Base-by-base conservation (phyloP, 2,888 invertebrate genomes). In the Cancer borealis region DNA sequence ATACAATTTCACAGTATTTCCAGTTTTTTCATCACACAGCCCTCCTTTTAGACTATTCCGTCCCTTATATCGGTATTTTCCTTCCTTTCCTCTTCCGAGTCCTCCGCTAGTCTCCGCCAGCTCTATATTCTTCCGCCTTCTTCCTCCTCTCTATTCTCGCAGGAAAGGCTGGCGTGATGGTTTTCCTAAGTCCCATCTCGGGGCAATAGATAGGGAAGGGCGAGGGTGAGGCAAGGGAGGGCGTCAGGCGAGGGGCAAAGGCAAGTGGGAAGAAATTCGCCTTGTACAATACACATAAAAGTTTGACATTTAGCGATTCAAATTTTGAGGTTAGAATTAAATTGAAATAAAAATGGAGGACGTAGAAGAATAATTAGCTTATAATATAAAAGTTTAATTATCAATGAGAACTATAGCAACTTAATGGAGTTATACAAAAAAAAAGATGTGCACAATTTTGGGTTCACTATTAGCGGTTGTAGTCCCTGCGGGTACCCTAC, bases 151-250 rank as follows among this genome's bases (percentile, higher is more conserved):
- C 89, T 26, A 47, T 49, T 90, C 30, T 49, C 49, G 26, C 89
- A 88, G 47, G 46, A 49, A 47, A 88, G 47, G 47, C 17, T 88
- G 47, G 47, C 88, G 88, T 46, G 47, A 49, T 46, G 88, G 88
- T 88, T 88, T 49, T 88, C 47, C 21, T 21, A 88, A 88, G 88
- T 88, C 46, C 47, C 88, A 49, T 88, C 30, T 26, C 79, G 79
- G 12, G 30, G 79, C 79, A 79, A 79, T 79, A 30, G 30, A 30
- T 79, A 79, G 79, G 79, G 30, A 30, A 26, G 30, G 79, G 79
- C 30, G 30, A 30, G 73, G 73, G n/a, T 73, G 73, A 21, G 73
- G n/a, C n/a, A n/a, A n/a, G 73, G 73, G 73, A 73, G 5, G 73
- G 73, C n/a, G 73, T n/a, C 26, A 26, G 79, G 30, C 79, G 79